Base-by-base conservation (phyloP, 1,140 invertebrate genomes). In the Drepana arcuata region DNA sequence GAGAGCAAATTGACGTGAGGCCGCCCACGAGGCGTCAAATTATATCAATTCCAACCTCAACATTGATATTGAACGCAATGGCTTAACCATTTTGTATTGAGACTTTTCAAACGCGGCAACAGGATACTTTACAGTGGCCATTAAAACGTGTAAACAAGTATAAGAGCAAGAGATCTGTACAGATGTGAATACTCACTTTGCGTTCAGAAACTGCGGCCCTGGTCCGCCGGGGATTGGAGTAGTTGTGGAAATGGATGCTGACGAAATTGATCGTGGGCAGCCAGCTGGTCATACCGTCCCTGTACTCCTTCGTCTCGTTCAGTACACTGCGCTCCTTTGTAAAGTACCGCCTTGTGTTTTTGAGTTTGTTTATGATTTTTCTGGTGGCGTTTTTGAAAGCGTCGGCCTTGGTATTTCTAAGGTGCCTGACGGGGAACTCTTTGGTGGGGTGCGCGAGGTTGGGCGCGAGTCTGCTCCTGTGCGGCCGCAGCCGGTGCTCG, bases 231-330 rank as follows among this genome's bases (percentile, higher is more conserved):
- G 54, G 37, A n/a, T 6, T 10, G 18, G 6, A n/a, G 35, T 66
- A 69, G 23, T 58, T 64, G 38, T 73, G 64, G 39, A 66, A 70
- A 37, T 78, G 70, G 7, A 81, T 78, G 14, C 68, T 68, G 11
- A 78, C 70, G 32, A 81, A 81, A 36, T 73, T 81, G 21, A 74
- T 70, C 2, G 71, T 55, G n/a, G 77, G 77, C 34, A 81, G 35
- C 77, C 77, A 81, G 15, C 25, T 39, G 1, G 75, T 71, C 70
- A 71, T 75, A 0, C 75, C 71, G 31, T 73, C 64, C 32, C 72
- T 54, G 48, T 73, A 71, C 13, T 72, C 71, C 27, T 49, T 58
- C 2, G 60, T 66, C 26, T 77, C 72, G 10, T 63, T 80, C 14
- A 77, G 37, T 16, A 61, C 42, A 38, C 46, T 61, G 29, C 54